A percentile compares a stretch with the other conserved stretches of the same genome.
Evolutionary conservation across 2,797 vertebrate species (phyloP).

Genomic region (Tenualosa thibaudeaui): DNA sequence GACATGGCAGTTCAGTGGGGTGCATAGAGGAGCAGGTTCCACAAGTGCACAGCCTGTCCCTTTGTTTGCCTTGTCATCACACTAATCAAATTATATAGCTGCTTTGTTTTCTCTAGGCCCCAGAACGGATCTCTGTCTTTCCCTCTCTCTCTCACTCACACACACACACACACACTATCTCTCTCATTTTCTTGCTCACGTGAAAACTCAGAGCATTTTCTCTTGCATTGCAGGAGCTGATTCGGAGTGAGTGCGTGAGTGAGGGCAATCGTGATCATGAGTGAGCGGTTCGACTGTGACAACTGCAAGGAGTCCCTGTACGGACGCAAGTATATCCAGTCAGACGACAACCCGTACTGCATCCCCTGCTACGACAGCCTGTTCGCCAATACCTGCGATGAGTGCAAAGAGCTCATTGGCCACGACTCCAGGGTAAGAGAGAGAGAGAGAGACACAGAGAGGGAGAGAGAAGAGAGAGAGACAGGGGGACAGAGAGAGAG

Average conservation of each 20-base stretch:
- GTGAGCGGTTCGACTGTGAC: conserved; percentile 92
- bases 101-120: conserved; percentile 6
- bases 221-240: conserved; percentile 46
- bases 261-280: conserved; percentile 74
- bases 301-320: conserved; percentile 97
- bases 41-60: conserved; percentile 20
- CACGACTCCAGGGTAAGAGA: conserved; percentile 91
- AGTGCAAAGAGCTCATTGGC: conserved; percentile 96
- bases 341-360: conserved; percentile 91
- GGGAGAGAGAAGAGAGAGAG: too few relatives aligned
- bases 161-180: conserved; percentile 41
- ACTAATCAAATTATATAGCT: conserved; percentile 34
- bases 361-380: conserved; percentile 95
- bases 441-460: too few relatives aligned
- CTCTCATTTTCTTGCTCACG: conserved; percentile 19
- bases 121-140: conserved; percentile 16
- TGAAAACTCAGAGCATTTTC: not conserved
- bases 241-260: conserved; percentile 35
- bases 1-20: conserved; percentile 2
- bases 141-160: conserved; percentile 1
- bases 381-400: conserved; percentile 96
- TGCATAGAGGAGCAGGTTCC: not conserved
- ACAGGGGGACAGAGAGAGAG: too few relatives aligned
- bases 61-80: conserved; percentile 53
- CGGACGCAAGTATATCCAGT: conserved; percentile 97